Conservation (phyloP, 2,888 invertebrate genomes). For the Cataglyphis cursor region DNA sequence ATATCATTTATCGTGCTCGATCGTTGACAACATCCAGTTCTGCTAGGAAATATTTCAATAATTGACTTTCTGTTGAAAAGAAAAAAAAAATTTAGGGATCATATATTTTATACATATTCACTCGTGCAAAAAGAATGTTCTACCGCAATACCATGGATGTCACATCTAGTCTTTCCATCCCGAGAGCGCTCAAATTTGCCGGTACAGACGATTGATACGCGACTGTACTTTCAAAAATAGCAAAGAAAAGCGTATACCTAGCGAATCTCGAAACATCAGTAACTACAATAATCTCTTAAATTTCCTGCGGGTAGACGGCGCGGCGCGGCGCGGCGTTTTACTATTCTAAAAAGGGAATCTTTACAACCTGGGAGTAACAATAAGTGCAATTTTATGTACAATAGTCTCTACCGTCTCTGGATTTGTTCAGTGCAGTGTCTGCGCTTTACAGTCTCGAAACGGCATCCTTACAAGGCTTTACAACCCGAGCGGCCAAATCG, state of each 20-base stretch:
- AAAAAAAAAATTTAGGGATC: not conserved
- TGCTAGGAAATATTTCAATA: conserved; percentile 20
- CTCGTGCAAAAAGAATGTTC: not conserved
- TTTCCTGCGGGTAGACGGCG: conserved; percentile 17
- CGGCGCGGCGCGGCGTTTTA: not conserved
- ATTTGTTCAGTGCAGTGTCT: conserved; percentile 49
- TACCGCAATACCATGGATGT: not conserved
- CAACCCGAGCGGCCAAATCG: conserved; percentile 51
- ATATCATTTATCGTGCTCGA: conserved; percentile 22
- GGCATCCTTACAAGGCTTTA: conserved; percentile 60
- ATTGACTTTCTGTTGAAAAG: conserved; percentile 25
- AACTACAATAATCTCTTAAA: conserved; percentile 59
- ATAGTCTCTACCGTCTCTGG: conserved; percentile 55
- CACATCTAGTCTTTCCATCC: not conserved
- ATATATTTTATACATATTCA: not conserved
- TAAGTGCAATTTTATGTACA: conserved; percentile 74
- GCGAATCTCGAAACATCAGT: conserved; percentile 61
- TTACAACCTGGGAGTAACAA: conserved; percentile 71
- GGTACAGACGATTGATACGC: conserved; percentile 59
- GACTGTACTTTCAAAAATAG: conserved; percentile 32
- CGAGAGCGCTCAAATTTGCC: conserved; percentile 30
- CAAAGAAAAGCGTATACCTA: conserved; percentile 43
- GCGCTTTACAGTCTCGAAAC: conserved; percentile 54
- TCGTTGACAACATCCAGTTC: not conserved
- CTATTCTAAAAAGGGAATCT: conserved; percentile 60